Evolutionary conservation across 2,888 invertebrate genomes (phyloP).

Genomic region (Drosophila incognita): DNA sequence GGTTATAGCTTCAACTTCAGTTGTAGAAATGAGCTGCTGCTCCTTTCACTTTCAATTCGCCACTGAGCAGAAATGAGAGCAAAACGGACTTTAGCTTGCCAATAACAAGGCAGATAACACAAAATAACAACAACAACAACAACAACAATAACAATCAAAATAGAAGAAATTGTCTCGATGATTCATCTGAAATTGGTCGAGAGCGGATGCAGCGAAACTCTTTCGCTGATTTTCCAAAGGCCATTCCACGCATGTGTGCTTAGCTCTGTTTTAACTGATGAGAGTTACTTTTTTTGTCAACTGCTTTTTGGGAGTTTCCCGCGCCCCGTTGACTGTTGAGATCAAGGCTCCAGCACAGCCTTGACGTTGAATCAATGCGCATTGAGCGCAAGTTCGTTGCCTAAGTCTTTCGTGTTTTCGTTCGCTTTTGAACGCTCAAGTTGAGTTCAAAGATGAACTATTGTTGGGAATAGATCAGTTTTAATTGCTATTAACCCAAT

Average conservation of each 20-base stretch:
- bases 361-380: conserved; percentile 74
- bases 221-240: conserved; percentile 73
- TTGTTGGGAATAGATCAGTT: conserved; percentile 9
- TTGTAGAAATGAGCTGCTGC: conserved; percentile 67
- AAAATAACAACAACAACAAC: conserved; percentile 31
- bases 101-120: conserved; percentile 53
- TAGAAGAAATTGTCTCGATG: conserved; percentile 69
- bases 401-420: conserved; percentile 52
- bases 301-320: conserved; percentile 57
- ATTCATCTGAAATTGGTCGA: conserved; percentile 55
- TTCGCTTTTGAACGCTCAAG: conserved; percentile 42
- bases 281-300: conserved; percentile 50
- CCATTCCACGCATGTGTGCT: conserved; percentile 36
- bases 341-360: conserved; percentile 72
- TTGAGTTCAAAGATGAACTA: conserved; percentile 21
- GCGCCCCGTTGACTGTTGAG: conserved; percentile 61
- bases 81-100: conserved; percentile 71
- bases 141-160: conserved; percentile 52
- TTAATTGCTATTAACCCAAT: conserved; percentile 17
- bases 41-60: conserved; percentile 79
- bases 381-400: conserved; percentile 64
- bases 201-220: conserved; percentile 53
- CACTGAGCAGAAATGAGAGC: conserved; percentile 70
- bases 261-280: conserved; percentile 18
- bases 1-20: conserved; percentile 37